A percentile compares a stretch with the other conserved stretches of the same genome.
Conservation (phyloP, 1,140 invertebrate species). For the Lasioglossum baleicum region DNA sequence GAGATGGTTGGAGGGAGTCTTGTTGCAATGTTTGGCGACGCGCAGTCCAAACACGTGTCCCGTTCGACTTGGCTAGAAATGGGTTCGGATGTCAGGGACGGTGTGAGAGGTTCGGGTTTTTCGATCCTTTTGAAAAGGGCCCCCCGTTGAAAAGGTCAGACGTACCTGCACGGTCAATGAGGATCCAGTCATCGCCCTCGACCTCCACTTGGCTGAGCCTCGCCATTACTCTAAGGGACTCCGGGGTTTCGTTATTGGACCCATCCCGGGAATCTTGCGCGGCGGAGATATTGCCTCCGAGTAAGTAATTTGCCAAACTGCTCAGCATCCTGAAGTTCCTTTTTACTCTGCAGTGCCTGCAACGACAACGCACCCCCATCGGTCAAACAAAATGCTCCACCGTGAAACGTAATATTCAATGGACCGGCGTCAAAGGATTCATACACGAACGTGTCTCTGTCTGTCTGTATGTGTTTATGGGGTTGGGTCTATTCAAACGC, state of each 20-base stretch:
- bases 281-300: conserved; percentile 73
- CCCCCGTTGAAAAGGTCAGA: background rate
- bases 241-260: conserved; percentile 67
- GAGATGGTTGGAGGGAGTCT: no score
- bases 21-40: no score
- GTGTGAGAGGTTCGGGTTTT: background rate
- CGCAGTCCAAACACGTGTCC: background rate
- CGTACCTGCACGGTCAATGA: conserved; percentile 77
- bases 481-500: no score
- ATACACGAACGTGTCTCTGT: no score
- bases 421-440: background rate
- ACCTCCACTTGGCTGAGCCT: conserved; percentile 74
- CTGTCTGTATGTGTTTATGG: background rate
- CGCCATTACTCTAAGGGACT: conserved; percentile 63
- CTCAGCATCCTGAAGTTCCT: conserved; percentile 79
- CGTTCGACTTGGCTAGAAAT: background rate
- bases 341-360: conserved; percentile 59
- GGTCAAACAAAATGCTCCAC: background rate
- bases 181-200: conserved; percentile 81
- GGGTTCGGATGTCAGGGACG: no score
- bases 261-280: conserved; percentile 66
- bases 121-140: background rate
- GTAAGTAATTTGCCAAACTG: conserved; percentile 81
- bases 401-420: background rate
- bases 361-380: conserved; percentile 19